phyloP scores from a whole-genome alignment of 2,113 vertebrate species.

The Petromus typicus region DNA sequence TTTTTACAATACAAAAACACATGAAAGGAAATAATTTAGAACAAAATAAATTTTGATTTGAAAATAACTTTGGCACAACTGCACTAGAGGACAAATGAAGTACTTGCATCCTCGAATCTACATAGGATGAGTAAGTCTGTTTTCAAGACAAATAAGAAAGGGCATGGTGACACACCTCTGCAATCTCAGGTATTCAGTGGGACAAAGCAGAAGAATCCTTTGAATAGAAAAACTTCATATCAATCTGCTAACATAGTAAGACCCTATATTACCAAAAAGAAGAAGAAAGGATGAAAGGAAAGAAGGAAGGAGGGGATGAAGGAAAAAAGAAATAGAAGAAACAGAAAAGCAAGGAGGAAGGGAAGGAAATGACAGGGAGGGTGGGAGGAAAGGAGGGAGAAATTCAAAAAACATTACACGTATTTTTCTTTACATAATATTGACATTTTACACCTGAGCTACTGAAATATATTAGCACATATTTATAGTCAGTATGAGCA shows the following conservation, averaged over 20 bases:
- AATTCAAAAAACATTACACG: not conserved
- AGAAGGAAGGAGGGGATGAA: not conserved
- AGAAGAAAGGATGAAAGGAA: not conserved
- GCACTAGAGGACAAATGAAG: not conserved
- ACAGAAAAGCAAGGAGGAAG: not conserved
- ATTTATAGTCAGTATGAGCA: not conserved
- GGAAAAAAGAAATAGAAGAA: not conserved
- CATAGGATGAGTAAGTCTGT: not conserved
- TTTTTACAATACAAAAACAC: not conserved
- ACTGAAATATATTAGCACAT: not conserved
- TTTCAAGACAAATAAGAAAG: slow-evolving; percentile 9
- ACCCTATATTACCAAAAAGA: too few species aligned
- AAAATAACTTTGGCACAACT: not conserved
- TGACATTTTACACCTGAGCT: not conserved
- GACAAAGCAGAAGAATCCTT: not conserved
- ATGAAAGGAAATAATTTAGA: not conserved
- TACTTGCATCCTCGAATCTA: not conserved
- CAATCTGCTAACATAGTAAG: not conserved
- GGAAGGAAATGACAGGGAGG: not conserved
- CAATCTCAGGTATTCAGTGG: not conserved
- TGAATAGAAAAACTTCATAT: not conserved
- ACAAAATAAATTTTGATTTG: not conserved
- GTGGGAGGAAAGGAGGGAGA: not conserved
- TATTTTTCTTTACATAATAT: not conserved
- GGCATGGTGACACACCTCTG: not conserved